Percentiles rank a stretch among this genome's conserved stretches.
Evolutionary conservation across 1,140 invertebrate species (phyloP).

Genomic region (Chironomus tepperi): DNA sequence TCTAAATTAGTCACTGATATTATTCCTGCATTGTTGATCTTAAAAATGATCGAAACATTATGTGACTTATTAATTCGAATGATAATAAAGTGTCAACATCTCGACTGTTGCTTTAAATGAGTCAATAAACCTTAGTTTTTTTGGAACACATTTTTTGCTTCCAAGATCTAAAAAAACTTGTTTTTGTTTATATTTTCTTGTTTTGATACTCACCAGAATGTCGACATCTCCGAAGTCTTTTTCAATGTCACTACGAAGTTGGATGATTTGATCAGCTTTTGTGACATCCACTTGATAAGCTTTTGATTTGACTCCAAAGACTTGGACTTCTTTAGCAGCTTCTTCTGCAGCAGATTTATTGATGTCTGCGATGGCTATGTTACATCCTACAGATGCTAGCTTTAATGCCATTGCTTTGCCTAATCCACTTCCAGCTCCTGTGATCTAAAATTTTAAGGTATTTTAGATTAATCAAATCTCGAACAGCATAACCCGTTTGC

Average conservation of each 20-base stretch:
- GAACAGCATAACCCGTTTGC: too few relatives aligned
- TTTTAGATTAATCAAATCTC: neutral
- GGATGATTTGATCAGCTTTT: neutral
- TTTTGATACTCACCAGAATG: conserved; percentile 30
- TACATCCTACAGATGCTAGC: conserved; percentile 36
- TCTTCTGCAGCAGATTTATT: conserved; percentile 37
- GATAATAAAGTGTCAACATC: too few relatives aligned
- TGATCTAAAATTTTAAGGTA: conserved; percentile 30
- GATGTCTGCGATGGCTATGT: conserved; percentile 37
- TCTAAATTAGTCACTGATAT: conserved; percentile 38
- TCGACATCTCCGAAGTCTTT: conserved; percentile 38
- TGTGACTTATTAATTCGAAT: too few relatives aligned
- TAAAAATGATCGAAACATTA: too few relatives aligned
- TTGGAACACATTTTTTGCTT: neutral
- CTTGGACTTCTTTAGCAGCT: conserved; percentile 34
- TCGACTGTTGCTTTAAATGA: too few relatives aligned
- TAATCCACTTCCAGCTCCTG: conserved; percentile 38
- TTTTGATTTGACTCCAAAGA: conserved; percentile 33
- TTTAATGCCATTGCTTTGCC: conserved; percentile 37
- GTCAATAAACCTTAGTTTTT: too few relatives aligned
- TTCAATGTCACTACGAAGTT: conserved; percentile 30
- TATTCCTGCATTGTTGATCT: conserved; percentile 36
- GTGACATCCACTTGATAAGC: conserved; percentile 29
- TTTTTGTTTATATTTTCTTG: neutral
- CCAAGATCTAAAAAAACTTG: neutral